Conservation (phyloP, 2,113 vertebrate species). For the Noturus placidus region DNA sequence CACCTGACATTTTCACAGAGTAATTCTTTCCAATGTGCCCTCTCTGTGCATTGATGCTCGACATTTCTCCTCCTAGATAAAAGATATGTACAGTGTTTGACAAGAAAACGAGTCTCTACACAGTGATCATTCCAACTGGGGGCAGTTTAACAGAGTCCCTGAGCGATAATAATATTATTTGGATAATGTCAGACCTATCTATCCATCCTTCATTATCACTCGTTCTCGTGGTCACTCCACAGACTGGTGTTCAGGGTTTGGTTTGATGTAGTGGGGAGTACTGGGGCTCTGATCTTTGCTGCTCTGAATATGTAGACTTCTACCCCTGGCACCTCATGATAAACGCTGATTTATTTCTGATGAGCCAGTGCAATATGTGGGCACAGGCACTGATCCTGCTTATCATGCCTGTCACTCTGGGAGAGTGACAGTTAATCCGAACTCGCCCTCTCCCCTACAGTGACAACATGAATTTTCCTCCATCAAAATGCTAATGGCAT, state of each 20-base stretch:
- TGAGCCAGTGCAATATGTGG: slow-evolving; percentile 35
- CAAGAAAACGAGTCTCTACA: slow-evolving; percentile 37
- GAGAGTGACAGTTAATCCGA: slow-evolving; percentile 53
- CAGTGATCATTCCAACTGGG: slow-evolving; percentile 33
- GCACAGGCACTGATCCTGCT: slow-evolving; percentile 43
- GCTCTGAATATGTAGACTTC: slow-evolving; percentile 25
- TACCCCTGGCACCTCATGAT: slow-evolving; percentile 45
- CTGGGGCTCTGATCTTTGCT: slow-evolving; percentile 23
- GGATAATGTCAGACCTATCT: slow-evolving; percentile 44
- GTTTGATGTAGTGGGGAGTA: slow-evolving; percentile 3
- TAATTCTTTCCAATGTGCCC: slow-evolving; percentile 8
- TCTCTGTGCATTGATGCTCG: background rate
- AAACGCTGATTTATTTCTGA: slow-evolving; percentile 43
- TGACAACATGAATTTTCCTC: slow-evolving; percentile 58
- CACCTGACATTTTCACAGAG: slow-evolving; percentile 29
- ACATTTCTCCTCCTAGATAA: slow-evolving; percentile 35
- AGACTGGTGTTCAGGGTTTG: background rate
- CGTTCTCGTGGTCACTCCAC: background rate
- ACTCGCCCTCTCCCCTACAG: slow-evolving; percentile 19
- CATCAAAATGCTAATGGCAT: slow-evolving; percentile 66
- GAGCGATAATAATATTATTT: slow-evolving; percentile 46
- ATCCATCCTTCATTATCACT: slow-evolving; percentile 20
- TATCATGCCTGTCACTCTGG: slow-evolving; percentile 50
- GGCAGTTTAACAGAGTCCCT: slow-evolving; percentile 30
- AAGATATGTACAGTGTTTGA: slow-evolving; percentile 32